phyloP scores from a whole-genome alignment of 2,797 vertebrate species.

The Delichon dasypus region DNA sequence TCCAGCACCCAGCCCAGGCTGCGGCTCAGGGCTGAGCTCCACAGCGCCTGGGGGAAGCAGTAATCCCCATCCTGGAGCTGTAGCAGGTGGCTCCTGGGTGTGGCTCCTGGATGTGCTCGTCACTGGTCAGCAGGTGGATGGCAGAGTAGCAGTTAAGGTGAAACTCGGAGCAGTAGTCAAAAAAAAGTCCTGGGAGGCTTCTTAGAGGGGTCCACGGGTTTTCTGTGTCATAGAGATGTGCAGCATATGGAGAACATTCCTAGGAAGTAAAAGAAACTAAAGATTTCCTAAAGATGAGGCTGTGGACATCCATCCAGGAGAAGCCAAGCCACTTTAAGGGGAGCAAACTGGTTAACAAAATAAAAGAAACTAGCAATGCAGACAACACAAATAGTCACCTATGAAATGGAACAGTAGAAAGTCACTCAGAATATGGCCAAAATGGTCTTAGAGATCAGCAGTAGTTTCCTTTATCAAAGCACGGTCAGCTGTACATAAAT shows the following conservation, averaged over 20 bases:
- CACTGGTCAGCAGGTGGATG: constrained; percentile 75
- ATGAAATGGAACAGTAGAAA: neutral
- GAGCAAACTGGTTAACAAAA: neutral
- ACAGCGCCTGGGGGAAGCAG: constrained; percentile 83
- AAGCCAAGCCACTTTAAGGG: neutral
- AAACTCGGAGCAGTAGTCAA: constrained; percentile 80
- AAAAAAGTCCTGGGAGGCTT: constrained; percentile 83
- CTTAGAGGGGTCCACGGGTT: constrained; percentile 80
- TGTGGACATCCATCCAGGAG: neutral
- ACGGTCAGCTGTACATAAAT: neutral
- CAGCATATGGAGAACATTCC: constrained; percentile 88
- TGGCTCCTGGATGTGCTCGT: constrained; percentile 56
- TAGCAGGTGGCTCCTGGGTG: constrained; percentile 54
- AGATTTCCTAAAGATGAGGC: neutral
- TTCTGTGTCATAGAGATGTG: constrained; percentile 85
- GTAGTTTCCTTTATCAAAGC: neutral
- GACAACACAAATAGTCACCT: neutral
- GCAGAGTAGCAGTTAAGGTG: constrained; percentile 76
- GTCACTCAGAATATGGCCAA: neutral
- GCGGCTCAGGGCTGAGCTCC: constrained; percentile 73
- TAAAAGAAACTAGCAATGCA: neutral
- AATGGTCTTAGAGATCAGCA: neutral
- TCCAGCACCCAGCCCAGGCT: constrained; percentile 77
- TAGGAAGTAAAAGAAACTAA: constrained; percentile 38
- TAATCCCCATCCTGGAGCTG: constrained; percentile 82